Percentiles rank a stretch among this genome's conserved stretches.
Conservation (phyloP, 2,113 vertebrate species). For the Callithrix jacchus region DNA sequence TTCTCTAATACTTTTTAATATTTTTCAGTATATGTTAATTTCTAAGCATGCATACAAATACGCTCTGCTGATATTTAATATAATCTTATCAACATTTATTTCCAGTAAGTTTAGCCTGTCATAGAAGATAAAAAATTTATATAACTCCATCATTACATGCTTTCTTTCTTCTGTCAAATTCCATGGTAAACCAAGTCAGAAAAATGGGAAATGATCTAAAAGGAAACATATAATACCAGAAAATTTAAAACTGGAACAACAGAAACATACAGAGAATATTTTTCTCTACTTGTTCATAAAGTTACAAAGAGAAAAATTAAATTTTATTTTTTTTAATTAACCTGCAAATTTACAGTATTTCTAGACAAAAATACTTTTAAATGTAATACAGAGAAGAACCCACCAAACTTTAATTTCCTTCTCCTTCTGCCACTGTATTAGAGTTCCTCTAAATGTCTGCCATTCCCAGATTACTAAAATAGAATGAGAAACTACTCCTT, state of each 20-base stretch:
- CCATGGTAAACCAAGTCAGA: not conserved
- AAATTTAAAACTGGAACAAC: constrained; percentile 38
- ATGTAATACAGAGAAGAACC: constrained; percentile 72
- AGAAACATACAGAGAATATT: not conserved
- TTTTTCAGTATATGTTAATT: not conserved
- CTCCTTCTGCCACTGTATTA: constrained; percentile 86
- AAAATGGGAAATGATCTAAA: constrained; percentile 33
- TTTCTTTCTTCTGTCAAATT: constrained; percentile 16
- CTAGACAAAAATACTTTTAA: constrained; percentile 61
- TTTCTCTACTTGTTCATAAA: not conserved
- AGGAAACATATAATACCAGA: not conserved
- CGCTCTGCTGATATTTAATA: not conserved
- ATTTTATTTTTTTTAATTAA: not conserved
- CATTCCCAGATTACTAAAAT: constrained; percentile 91
- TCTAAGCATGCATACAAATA: not conserved
- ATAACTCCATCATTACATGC: not conserved
- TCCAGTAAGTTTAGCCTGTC: not conserved
- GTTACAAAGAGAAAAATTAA: not conserved
- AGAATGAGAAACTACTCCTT: constrained; percentile 83
- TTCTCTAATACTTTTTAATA: not conserved
- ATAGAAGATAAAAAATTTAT: constrained; percentile 2
- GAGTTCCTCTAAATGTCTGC: constrained; percentile 91
- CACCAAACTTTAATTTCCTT: constrained; percentile 85
- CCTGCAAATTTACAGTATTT: constrained; percentile 26
- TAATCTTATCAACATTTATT: not conserved